Evolutionary conservation across 2,888 invertebrate genomes (phyloP).

Genomic region (Ormyrus labotus): DNA sequence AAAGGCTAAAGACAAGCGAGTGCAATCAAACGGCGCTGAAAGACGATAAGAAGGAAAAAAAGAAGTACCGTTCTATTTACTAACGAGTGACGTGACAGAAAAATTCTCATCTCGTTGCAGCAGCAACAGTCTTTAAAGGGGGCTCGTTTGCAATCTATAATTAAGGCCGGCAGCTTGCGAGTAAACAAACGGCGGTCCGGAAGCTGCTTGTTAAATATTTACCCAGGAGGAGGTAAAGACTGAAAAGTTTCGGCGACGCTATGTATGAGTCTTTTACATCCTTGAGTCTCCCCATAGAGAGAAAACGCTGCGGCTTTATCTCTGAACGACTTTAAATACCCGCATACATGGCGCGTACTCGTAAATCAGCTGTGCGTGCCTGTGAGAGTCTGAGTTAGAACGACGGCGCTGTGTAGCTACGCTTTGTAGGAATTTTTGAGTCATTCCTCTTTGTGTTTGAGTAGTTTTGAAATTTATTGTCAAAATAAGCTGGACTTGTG

Average conservation of each 20-base stretch:
- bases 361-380: slow-evolving; percentile 41
- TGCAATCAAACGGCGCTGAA: no score
- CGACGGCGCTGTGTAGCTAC: no score
- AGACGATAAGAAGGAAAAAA: no score
- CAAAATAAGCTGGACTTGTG: no score
- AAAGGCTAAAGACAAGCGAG: no score
- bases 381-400: neutral
- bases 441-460: no score
- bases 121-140: neutral
- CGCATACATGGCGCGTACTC: slow-evolving; percentile 30
- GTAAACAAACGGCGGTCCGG: slow-evolving; percentile 51
- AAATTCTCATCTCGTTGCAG: slow-evolving; percentile 27
- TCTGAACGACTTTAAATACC: slow-evolving; percentile 46
- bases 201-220: slow-evolving; percentile 57
- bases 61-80: no score
- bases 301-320: slow-evolving; percentile 8
- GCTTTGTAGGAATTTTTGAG: no score
- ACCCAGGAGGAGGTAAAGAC: slow-evolving; percentile 26
- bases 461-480: no score
- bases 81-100: slow-evolving; percentile 19
- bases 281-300: neutral
- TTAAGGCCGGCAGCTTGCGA: slow-evolving; percentile 47
- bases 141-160: slow-evolving; percentile 52
- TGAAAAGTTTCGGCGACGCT: neutral
- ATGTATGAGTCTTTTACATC: no score